Percentiles rank a stretch among this genome's conserved stretches.
Conservation (phyloP, 2,797 vertebrate species). For the Hemitrygon akajei region DNA sequence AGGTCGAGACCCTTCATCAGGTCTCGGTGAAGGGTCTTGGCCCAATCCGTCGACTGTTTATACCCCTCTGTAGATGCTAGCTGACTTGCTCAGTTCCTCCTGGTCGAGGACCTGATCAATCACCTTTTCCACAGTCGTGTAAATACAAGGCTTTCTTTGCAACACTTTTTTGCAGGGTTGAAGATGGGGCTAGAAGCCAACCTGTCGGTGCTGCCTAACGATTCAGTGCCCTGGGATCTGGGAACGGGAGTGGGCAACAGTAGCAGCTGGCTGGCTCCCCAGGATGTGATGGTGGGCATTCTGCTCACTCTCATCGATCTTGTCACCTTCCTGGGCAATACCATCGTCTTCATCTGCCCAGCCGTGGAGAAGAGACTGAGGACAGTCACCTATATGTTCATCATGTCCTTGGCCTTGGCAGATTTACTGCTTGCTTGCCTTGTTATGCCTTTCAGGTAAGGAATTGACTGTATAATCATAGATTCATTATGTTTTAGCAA, state of each 20-base stretch:
- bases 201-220: constrained; percentile 45
- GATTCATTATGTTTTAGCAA: neutral
- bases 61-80: no score
- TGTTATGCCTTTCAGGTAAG: constrained; percentile 63
- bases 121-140: neutral
- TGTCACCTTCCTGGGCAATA: constrained; percentile 54
- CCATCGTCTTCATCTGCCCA: constrained; percentile 52
- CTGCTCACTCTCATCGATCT: constrained; percentile 54
- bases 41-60: no score
- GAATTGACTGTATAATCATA: neutral
- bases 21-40: no score
- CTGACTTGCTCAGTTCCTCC: no score
- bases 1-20: no score
- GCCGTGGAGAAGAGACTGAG: constrained; percentile 55
- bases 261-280: constrained; percentile 40
- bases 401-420: constrained; percentile 58
- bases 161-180: constrained; percentile 29
- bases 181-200: constrained; percentile 49
- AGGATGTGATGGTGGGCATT: constrained; percentile 48
- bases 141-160: neutral
- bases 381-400: constrained; percentile 59
- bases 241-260: constrained; percentile 40
- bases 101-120: constrained; percentile 36
- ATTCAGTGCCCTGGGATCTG: constrained; percentile 46
- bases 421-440: constrained; percentile 57